Evolutionary conservation across 2,797 vertebrate species (phyloP), one percentile per base, ranked within the genome.

Genomic region (Antennarius maculatus): DNA sequence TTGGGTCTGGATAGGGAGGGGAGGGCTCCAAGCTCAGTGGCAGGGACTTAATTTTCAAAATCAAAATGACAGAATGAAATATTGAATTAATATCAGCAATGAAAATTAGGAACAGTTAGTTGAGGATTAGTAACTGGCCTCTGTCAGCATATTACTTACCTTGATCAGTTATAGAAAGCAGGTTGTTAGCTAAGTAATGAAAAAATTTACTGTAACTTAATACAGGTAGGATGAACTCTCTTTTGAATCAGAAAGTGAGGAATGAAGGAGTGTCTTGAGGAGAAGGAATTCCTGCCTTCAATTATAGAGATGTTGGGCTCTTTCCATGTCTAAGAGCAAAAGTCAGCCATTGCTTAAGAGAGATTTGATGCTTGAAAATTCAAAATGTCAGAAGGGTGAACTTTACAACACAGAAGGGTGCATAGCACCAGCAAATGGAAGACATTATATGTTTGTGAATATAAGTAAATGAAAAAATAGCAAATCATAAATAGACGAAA

Each of bases 21-120:
- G 54, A 27, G 58, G 51, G 23, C 31, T 47, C 37, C 47, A 50
- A 41, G 51, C 50, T 66, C 43, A 54, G 58, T 65, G 70, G 62
- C 61, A 75, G 76, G 60, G 81, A 85, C 83, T 87, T 84, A 74
- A 91, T 92, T 90, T 89, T 72, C 54, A 63, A 87, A 82, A 83
- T 86, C 77, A 76, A 90, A 90, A 83, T 23, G 87, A 88, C 86
- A 87, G 87, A 91, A 88, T 87, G 87, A 89, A 89, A 85, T 84
- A 82, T 91, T 83, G 90, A 92, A 89, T 92, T 93, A 90, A 91
- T 92, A 88, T 91, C 23, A 23, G 23, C 23, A 23, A 23, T 23
- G 23, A 23, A 86, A 81, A 83, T 83, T 87, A 16, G 54, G 76
- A 72, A 89, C 88, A 89, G 92, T 90, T 91, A 91, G 92, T 92